Evolutionary conservation across 2,888 invertebrate species (phyloP).

Genomic region (Odontothrips loti): DNA sequence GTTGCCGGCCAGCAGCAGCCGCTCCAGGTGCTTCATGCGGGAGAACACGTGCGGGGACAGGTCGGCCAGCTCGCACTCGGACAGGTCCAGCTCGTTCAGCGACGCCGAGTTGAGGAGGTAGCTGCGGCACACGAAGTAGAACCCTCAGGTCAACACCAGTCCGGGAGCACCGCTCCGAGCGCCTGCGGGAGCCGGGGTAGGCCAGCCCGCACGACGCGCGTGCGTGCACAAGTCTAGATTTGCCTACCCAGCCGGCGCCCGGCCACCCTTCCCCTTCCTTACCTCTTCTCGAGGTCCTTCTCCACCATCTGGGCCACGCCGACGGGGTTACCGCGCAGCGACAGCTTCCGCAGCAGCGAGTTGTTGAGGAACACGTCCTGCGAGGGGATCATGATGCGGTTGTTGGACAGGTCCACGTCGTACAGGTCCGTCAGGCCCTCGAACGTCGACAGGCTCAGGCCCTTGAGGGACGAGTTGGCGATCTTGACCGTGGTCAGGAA

Average conservation of each 20-base stretch:
- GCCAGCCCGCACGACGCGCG: too few relatives aligned
- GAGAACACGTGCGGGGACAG: slow-evolving; percentile 61
- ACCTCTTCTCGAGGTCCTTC: background rate
- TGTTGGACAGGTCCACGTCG: slow-evolving; percentile 23
- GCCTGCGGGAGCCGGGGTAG: background rate
- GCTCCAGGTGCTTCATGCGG: slow-evolving; percentile 61
- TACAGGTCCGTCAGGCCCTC: slow-evolving; percentile 2
- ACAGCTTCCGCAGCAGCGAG: background rate
- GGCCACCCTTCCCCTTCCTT: too few relatives aligned
- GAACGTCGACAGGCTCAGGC: slow-evolving; percentile 7
- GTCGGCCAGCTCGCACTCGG: slow-evolving; percentile 51
- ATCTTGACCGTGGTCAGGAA: slow-evolving; percentile 15
- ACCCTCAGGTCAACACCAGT: too few relatives aligned
- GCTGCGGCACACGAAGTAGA: background rate
- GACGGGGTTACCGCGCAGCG: slow-evolving; percentile 11
- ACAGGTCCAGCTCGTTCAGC: slow-evolving; percentile 10
- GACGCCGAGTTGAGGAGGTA: slow-evolving; percentile 14
- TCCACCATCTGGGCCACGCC: background rate
- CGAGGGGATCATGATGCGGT: slow-evolving; percentile 11
- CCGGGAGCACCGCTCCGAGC: too few relatives aligned
- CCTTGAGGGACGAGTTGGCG: slow-evolving; percentile 20
- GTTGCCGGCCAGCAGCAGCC: slow-evolving; percentile 66
- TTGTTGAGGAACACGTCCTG: background rate
- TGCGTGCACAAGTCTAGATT: background rate
- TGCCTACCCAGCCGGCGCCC: background rate